phyloP scores from a whole-genome alignment of 2,113 vertebrate species.

The Entomyzon cyanotis region DNA sequence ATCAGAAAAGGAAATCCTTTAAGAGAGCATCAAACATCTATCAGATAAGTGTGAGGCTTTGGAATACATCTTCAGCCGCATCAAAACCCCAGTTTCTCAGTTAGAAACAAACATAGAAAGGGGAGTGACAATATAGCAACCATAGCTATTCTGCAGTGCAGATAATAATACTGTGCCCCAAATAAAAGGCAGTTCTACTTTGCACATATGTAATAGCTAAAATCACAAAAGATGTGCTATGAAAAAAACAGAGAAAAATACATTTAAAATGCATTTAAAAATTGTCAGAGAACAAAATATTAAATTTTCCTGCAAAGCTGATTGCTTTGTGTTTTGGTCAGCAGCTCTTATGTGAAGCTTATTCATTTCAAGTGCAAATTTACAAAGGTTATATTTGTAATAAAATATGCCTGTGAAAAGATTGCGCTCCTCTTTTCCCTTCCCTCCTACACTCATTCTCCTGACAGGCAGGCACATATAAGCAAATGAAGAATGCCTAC shows the following conservation, averaged over 20 bases:
- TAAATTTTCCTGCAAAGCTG: neutral
- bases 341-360: neutral
- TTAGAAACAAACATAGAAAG: neutral
- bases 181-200: neutral
- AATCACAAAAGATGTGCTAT: neutral
- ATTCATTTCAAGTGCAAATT: neutral
- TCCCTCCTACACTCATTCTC: neutral
- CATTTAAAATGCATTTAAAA: neutral
- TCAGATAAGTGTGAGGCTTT: neutral
- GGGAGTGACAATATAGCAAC: neutral
- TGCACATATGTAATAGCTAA: neutral
- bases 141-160: neutral
- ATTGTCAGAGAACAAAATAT: neutral
- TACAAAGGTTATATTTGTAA: neutral
- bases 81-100: neutral
- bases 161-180: neutral
- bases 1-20: constrained; percentile 2
- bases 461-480: constrained; percentile 16
- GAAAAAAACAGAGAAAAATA: neutral
- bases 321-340: neutral
- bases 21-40: neutral
- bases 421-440: neutral
- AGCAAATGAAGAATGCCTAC: constrained; percentile 23
- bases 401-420: neutral
- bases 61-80: constrained; percentile 13